Evolutionary conservation across 2,797 vertebrate species (phyloP).

Genomic region (Nothura maculosa): DNA sequence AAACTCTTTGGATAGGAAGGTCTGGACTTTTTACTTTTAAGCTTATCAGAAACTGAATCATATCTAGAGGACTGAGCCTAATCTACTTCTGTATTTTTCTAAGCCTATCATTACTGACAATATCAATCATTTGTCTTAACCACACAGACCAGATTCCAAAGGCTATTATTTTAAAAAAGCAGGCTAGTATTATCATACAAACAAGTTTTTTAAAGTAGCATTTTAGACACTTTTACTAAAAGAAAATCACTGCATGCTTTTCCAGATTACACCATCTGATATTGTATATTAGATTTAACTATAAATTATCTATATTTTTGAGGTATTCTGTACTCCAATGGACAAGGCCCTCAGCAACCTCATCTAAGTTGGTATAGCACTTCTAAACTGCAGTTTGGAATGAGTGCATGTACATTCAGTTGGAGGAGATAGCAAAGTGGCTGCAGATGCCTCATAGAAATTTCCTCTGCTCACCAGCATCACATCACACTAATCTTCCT

Average conservation of each 20-base stretch:
- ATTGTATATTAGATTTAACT: not conserved
- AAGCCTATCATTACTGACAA: not conserved
- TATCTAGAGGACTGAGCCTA: not conserved
- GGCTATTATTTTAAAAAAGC: not conserved
- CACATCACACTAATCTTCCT: not conserved
- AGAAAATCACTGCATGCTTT: not conserved
- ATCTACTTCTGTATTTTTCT: not conserved
- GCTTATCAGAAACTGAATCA: not conserved
- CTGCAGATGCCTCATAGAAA: not conserved
- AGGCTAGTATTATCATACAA: not conserved
- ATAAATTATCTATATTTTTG: not conserved
- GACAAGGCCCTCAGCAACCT: not conserved
- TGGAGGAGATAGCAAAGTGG: not conserved
- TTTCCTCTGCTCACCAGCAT: not conserved
- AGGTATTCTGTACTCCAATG: not conserved
- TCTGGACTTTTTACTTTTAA: not conserved
- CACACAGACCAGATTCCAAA: not conserved
- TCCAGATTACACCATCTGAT: not conserved
- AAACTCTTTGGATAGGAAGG: not conserved
- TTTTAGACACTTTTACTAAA: not conserved
- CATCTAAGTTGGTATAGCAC: not conserved
- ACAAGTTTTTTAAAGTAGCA: not conserved
- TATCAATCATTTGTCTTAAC: not conserved
- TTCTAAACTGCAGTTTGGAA: not conserved
- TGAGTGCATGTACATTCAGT: not conserved